Evolutionary conservation across 1,140 invertebrate species (phyloP), one percentile per base, ranked within the genome.

Genomic region (Protaetia brevitarsis): DNA sequence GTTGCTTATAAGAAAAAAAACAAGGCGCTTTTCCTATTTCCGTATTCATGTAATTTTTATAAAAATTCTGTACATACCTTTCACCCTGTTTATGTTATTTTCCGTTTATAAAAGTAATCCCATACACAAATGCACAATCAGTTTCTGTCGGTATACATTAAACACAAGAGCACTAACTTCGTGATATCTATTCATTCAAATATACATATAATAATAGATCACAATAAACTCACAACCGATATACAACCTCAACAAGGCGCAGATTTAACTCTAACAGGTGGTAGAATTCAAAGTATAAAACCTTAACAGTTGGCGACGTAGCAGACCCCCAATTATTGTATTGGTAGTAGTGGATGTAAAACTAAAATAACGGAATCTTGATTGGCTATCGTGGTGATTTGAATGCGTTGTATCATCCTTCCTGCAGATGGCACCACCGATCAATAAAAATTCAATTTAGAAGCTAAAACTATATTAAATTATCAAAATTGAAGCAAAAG

Each of bases 201-300:
- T 51, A 23, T 51, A 51, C 21, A 51, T 19, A 51, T 19, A 51
- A 51, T 7, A 59, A 13, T 59, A 59, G 30, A 21, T 10, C 57
- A 31, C 11, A 59, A 59, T 7, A 29, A n/a, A n/a, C 29, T 16
- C 57, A 59, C 16, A n/a, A 4, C 57, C 13, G 26, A 13, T 31
- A 26, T 51, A 26, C 19, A 51, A 8, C 57, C 19, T 31, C 26
- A 29, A 13, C 27, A 59, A 29, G 13, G 26, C 26, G 57, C 56
- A 27, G 57, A 59, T 59, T 59, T 59, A 59, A 59, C 57, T 59
- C 16, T 28, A 59, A 59, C 57, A 59, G 57, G 57, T 59, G 57
- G 29, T 29, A 27, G 57, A 59, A 59, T 51, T 51, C 41, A 59
- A 59, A 59, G 57, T 29, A 31, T 19, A n/a, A 23, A 59, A n/a